Evolutionary conservation across 1,140 invertebrate species (phyloP), one percentile per base, ranked within the genome.

Genomic region (Panulirus ornatus): DNA sequence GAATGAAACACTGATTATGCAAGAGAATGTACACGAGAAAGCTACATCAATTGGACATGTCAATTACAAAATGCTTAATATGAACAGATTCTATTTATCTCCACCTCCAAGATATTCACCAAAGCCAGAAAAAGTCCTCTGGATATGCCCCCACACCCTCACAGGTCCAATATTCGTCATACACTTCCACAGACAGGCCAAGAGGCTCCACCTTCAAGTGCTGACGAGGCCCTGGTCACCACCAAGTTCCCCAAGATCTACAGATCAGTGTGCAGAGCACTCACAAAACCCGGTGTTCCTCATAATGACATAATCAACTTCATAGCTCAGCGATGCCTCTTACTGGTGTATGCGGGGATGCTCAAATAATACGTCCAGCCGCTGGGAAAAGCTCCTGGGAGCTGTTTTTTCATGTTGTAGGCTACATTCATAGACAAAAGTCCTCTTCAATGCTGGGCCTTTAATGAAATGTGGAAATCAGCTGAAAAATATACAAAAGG

Each of bases 281-380:
- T 70, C 19, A 66, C 27, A 1, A 11, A 27, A 0, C 85, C 85
- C 34, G 76, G 42, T 34, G 47, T 79, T 42, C 85, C 75, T 19
- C 36, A 63, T 5, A 66, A 38, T 6, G 51, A 70, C 3, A 14
- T 47, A 14, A 79, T 40, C 54, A 79, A 40, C 38, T 70, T 88
- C 75, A 88, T 79, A 34, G 85, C 75, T 47, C 85, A 88, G 27
- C 36, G 42, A 8, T 88, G 85, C 36, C 51, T 88, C 54, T 8
- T 88, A 22, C 75, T 88, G n/a, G 75, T 54, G 1, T 54, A 63
- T 44, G 58, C 27, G 34, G 75, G 51, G 1, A 38, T 70, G 16
- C 73, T 87, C 19, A 63, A n/a, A n/a, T n/a, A n/a, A n/a, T n/a
- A n/a, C n/a, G n/a, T n/a, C n/a, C n/a, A n/a, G n/a, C n/a, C n/a